phyloP scores from a whole-genome alignment of 2,797 vertebrate genomes.

The Lutjanus argentimaculatus region DNA sequence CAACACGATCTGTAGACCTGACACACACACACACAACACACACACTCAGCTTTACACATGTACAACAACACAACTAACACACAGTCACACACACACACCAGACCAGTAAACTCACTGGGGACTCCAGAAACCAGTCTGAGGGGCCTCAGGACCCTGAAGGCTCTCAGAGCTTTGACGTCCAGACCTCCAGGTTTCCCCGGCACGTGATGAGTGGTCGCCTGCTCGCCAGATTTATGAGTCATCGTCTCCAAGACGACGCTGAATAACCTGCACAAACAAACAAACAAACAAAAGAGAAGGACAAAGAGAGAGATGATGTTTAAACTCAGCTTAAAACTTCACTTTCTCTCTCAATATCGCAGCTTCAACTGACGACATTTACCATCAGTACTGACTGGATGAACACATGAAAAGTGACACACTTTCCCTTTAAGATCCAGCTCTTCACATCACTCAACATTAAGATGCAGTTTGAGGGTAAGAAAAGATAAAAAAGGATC shows the following conservation, averaged over 20 bases:
- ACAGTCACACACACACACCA: background rate
- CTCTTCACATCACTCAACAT: too few relatives aligned
- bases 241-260: constrained; percentile 94
- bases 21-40: constrained; percentile 35
- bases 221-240: constrained; percentile 87
- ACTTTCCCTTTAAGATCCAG: too few relatives aligned
- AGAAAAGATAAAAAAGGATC: too few relatives aligned
- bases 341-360: too few relatives aligned
- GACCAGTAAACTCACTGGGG: constrained; percentile 90
- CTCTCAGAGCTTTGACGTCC: constrained; percentile 97
- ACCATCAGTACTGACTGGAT: too few relatives aligned
- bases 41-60: background rate
- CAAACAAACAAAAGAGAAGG: constrained; percentile 1
- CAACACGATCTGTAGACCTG: constrained; percentile 95
- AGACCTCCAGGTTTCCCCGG: constrained; percentile 97
- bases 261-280: constrained; percentile 87
- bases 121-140: constrained; percentile 97
- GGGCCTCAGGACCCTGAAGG: constrained; percentile 96
- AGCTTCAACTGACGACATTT: too few relatives aligned
- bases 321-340: background rate
- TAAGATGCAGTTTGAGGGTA: too few relatives aligned
- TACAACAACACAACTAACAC: background rate
- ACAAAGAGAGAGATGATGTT: background rate
- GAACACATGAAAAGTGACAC: too few relatives aligned
- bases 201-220: constrained; percentile 83